A percentile compares a stretch with the other conserved stretches of the same genome.
Conservation (phyloP, 2,888 invertebrate species). For the Sialis lutaria region DNA sequence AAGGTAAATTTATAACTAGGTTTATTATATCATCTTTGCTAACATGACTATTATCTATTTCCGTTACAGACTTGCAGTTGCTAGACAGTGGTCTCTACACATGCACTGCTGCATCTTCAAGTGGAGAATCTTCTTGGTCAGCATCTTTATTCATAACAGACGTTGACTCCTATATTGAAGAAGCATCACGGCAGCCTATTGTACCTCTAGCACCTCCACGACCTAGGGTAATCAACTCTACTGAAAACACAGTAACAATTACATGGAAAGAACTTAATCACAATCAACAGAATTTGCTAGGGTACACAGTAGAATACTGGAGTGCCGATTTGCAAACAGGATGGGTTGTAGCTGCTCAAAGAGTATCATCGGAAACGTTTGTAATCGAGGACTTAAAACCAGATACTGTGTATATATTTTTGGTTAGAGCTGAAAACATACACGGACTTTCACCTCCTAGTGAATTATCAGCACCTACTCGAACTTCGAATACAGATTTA, state of each 20-base stretch:
- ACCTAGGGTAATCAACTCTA: conserved; percentile 46
- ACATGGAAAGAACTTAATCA: conserved; percentile 42
- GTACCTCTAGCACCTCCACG: conserved; percentile 53
- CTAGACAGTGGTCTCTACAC: conserved; percentile 64
- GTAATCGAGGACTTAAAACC: conserved; percentile 56
- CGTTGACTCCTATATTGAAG: conserved; percentile 36
- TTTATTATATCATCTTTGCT: background rate
- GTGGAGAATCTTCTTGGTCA: conserved; percentile 71
- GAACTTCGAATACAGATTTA: conserved; percentile 42
- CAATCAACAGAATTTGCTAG: conserved; percentile 24
- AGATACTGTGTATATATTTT: conserved; percentile 68
- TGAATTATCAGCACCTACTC: conserved; percentile 50
- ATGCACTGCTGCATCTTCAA: conserved; percentile 67
- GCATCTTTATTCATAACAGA: conserved; percentile 47
- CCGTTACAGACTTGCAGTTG: conserved; percentile 42
- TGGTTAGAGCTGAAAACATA: conserved; percentile 70
- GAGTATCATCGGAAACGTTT: conserved; percentile 48
- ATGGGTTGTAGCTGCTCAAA: conserved; percentile 52
- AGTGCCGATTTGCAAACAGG: conserved; percentile 62
- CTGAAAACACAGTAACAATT: conserved; percentile 41
- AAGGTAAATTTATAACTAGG: conserved; percentile 31
- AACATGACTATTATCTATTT: conserved; percentile 3
- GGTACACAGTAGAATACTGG: conserved; percentile 63
- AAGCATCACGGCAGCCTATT: conserved; percentile 36
- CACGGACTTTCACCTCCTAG: conserved; percentile 74